These are phyloP conservation scores for Psephotus haematonotus DNA, from an alignment of 2,113 vertebrate genomes.

Conservation along the genomic window DNA sequence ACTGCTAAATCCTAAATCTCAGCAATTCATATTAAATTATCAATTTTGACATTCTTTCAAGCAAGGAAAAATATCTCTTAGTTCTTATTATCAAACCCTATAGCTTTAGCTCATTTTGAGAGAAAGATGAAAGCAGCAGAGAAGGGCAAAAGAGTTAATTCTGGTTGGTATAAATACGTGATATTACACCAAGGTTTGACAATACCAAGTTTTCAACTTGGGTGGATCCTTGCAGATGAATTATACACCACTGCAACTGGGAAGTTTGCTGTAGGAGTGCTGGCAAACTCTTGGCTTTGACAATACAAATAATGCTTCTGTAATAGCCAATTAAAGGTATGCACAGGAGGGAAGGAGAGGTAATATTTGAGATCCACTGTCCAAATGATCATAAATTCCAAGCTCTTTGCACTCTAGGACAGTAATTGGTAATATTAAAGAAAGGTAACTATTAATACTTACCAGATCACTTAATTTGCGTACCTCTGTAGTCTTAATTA, in stretches of 20 bases:
- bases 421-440: constrained; percentile 70
- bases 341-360: background rate
- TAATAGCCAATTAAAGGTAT: constrained; percentile 11
- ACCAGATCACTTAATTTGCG: constrained; percentile 64
- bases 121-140: background rate
- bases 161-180: background rate
- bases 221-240: background rate
- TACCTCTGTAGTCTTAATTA: constrained; percentile 74
- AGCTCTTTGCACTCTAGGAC: constrained; percentile 60
- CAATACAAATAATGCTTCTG: background rate
- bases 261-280: background rate
- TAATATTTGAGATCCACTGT: constrained; percentile 35
- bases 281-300: background rate
- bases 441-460: constrained; percentile 63
- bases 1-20: background rate
- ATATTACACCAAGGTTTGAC: background rate
- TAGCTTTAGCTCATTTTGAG: background rate
- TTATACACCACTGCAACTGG: background rate
- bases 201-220: background rate
- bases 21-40: background rate
- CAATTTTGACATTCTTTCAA: background rate
- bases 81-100: background rate
- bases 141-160: background rate
- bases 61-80: background rate
- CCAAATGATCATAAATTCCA: constrained; percentile 43